Conservation (phyloP, 2,888 invertebrate genomes). For the Napeogenes inachia region DNA sequence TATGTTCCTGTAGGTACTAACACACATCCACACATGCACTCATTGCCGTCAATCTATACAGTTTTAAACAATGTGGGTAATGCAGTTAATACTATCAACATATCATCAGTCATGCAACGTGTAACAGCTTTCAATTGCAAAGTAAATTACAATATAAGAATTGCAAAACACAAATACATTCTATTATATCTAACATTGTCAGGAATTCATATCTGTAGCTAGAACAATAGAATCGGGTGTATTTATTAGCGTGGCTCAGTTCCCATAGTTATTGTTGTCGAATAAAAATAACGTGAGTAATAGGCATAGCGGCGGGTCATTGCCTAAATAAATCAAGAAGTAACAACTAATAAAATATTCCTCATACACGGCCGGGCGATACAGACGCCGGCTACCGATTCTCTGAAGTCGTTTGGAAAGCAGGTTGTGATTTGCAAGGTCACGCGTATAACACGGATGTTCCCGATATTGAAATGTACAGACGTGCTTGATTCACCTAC, state of each 20-base stretch:
- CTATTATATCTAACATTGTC: slow-evolving; percentile 18
- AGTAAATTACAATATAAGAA: slow-evolving; percentile 26
- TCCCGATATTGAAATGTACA: slow-evolving; percentile 77
- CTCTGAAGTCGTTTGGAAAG: slow-evolving; percentile 77
- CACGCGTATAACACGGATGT: slow-evolving; percentile 78
- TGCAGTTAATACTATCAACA: slow-evolving; percentile 20
- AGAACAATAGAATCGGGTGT: slow-evolving; percentile 26
- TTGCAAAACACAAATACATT: slow-evolving; percentile 25
- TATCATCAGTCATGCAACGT: slow-evolving; percentile 23
- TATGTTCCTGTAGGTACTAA: slow-evolving; percentile 1
- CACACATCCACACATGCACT: slow-evolving; percentile 4
- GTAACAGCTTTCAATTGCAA: slow-evolving; percentile 23
- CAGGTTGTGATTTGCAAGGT: slow-evolving; percentile 78
- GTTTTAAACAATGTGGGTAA: slow-evolving; percentile 17
- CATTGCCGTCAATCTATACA: slow-evolving; percentile 10
- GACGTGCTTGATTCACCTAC: slow-evolving; percentile 78
- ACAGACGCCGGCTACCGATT: slow-evolving; percentile 67
- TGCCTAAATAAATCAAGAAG: slow-evolving; percentile 58
- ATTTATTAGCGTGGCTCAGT: slow-evolving; percentile 30
- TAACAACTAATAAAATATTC: slow-evolving; percentile 65
- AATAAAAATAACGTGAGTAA: slow-evolving; percentile 50
- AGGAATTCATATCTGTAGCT: slow-evolving; percentile 27
- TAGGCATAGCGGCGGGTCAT: slow-evolving; percentile 49
- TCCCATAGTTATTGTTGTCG: slow-evolving; percentile 38
- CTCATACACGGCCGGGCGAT: slow-evolving; percentile 64